phyloP scores from a whole-genome alignment of 2,888 invertebrate genomes.

The Ochropacha duplaris region DNA sequence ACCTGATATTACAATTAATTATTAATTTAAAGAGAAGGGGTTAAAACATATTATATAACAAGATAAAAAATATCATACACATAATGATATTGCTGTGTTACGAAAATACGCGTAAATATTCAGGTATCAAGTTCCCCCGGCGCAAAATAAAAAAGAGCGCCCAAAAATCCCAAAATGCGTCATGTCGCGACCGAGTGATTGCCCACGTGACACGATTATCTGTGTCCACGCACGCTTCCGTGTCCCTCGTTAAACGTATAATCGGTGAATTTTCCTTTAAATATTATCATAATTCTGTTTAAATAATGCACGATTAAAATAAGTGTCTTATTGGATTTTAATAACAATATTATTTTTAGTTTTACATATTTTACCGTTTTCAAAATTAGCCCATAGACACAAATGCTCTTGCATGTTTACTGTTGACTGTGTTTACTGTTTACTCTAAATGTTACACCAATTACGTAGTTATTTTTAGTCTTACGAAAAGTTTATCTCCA shows the following conservation, averaged over 20 bases:
- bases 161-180: slow-evolving; percentile 1
- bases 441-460: no score
- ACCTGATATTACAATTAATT: no score
- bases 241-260: not conserved
- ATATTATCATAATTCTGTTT: not conserved
- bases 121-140: not conserved
- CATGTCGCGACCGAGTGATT: slow-evolving; percentile 5
- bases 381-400: no score
- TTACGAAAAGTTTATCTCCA: no score
- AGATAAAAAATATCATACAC: not conserved
- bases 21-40: not conserved
- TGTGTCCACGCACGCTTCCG: slow-evolving; percentile 5
- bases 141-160: slow-evolving; percentile 2
- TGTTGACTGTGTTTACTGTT: no score
- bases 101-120: not conserved
- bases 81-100: not conserved
- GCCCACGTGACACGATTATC: slow-evolving; percentile 6
- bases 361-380: no score
- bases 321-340: no score
- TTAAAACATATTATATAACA: not conserved
- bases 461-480: no score
- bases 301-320: no score
- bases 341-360: no score
- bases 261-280: not conserved
- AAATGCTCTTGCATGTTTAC: no score